Evolutionary conservation across 1,140 invertebrate genomes (phyloP).

Genomic region (Ceratoteleas bidentatus): DNA sequence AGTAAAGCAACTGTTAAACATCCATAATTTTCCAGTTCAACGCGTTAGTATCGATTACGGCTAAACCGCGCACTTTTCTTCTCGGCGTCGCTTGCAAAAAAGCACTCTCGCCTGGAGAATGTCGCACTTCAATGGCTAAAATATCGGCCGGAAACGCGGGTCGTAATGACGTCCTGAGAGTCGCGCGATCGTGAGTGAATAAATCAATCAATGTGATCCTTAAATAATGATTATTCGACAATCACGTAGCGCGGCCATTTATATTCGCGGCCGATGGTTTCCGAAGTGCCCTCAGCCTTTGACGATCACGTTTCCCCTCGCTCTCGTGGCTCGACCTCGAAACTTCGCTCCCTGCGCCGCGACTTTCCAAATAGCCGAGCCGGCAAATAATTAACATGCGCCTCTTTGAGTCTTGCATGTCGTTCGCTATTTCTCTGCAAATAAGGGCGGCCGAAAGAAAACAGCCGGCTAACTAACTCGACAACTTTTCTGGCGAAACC

Average conservation of each 20-base stretch:
- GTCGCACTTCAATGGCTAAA: too few species aligned
- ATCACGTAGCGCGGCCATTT: slow-evolving; percentile 64
- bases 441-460: slow-evolving; percentile 33
- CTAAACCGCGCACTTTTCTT: too few species aligned
- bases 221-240: slow-evolving; percentile 67
- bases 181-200: slow-evolving; percentile 59
- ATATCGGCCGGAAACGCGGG: too few species aligned
- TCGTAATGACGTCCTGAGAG: slow-evolving; percentile 16
- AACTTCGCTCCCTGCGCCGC: slow-evolving; percentile 49
- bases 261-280: slow-evolving; percentile 65
- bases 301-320: slow-evolving; percentile 64
- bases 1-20: too few species aligned
- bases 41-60: too few species aligned
- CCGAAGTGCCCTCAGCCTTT: slow-evolving; percentile 63
- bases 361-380: slow-evolving; percentile 56
- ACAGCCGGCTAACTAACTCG: slow-evolving; percentile 12
- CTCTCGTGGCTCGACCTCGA: slow-evolving; percentile 54
- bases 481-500: slow-evolving; percentile 14
- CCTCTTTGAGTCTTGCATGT: slow-evolving; percentile 52
- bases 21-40: too few species aligned
- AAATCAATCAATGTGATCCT: slow-evolving; percentile 68
- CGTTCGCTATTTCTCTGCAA: slow-evolving; percentile 42
- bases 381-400: slow-evolving; percentile 64
- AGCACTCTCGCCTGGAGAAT: too few species aligned
- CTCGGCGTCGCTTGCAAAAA: too few species aligned